Evolutionary conservation across 2,888 invertebrate genomes (phyloP).

Genomic region (Hololepta plana): DNA sequence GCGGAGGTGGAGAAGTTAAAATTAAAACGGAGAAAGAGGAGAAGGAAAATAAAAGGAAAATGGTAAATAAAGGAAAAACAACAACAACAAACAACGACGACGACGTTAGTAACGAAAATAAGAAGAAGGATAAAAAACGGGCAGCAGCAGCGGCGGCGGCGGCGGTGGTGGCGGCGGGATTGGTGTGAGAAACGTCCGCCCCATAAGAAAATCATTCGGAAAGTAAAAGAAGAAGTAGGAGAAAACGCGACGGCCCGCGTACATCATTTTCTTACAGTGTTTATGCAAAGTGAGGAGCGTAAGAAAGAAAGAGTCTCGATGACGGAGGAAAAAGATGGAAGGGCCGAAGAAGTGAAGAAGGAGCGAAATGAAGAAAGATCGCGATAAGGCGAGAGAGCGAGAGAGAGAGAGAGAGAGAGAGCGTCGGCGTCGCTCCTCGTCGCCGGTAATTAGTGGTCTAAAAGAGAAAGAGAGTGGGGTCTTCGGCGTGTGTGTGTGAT

Average conservation of each 20-base stretch:
- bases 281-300: constrained; percentile 25
- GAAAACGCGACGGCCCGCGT: no score
- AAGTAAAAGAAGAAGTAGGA: no score
- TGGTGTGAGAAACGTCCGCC: constrained; percentile 7
- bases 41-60: no score
- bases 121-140: neutral
- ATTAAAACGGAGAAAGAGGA: no score
- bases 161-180: constrained; percentile 8
- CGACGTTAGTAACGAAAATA: constrained; percentile 1
- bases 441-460: constrained; percentile 29
- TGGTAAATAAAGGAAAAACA: no score
- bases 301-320: constrained; percentile 1
- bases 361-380: constrained; percentile 3
- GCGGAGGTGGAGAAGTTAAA: no score
- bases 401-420: constrained; percentile 3
- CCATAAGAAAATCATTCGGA: no score
- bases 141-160: constrained; percentile 1
- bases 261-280: constrained; percentile 22
- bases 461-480: constrained; percentile 21
- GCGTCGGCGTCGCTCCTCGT: constrained; percentile 17
- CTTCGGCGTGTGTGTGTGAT: constrained; percentile 24
- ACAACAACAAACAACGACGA: no score
- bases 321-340: constrained; percentile 2
- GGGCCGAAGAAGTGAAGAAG: constrained; percentile 3
- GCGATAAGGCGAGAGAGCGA: constrained; percentile 3